Conservation (phyloP, 2,113 vertebrate genomes). For the Pao palembangensis region DNA sequence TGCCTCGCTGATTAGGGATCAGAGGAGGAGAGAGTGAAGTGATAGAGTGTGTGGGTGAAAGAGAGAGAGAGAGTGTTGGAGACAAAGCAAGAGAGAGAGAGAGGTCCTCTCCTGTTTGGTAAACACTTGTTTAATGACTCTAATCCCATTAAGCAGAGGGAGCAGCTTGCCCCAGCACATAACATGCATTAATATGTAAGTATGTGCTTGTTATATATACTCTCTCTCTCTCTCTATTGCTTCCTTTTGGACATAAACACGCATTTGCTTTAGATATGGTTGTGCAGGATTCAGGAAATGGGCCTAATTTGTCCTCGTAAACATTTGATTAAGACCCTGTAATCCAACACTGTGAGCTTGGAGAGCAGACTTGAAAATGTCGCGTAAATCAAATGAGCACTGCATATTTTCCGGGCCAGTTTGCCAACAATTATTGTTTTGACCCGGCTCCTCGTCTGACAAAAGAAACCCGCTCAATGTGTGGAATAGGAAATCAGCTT, state of each 20-base stretch:
- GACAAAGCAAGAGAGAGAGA: conserved; percentile 30
- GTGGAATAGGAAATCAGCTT: conserved; percentile 71
- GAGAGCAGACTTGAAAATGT: conserved; percentile 46
- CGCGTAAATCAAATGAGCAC: conserved; percentile 64
- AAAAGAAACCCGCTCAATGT: conserved; percentile 65
- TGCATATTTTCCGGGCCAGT: conserved; percentile 54
- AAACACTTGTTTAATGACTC: conserved; percentile 69
- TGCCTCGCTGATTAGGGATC: conserved; percentile 60
- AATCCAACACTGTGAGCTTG: conserved; percentile 25
- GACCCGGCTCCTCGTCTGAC: conserved; percentile 62
- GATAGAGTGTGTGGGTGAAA: conserved; percentile 19
- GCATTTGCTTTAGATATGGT: conserved; percentile 4
- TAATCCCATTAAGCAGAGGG: conserved; percentile 66
- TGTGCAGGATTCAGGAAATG: conserved; percentile 19
- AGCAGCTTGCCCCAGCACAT: conserved; percentile 45
- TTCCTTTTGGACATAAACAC: conserved; percentile 10
- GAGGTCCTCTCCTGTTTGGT: conserved; percentile 44
- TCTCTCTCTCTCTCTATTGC: conserved; percentile 4
- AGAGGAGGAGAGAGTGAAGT: conserved; percentile 34
- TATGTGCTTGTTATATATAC: conserved; percentile 21
- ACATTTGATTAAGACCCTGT: conserved; percentile 33
- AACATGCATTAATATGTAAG: conserved; percentile 49
- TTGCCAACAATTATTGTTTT: conserved; percentile 70
- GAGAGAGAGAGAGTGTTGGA: conserved; percentile 14
- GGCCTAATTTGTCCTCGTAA: conserved; percentile 55